A percentile compares a stretch with the other conserved stretches of the same genome.
These are phyloP conservation scores for Xenopus petersii DNA, from an alignment of 2,797 vertebrate genomes.

Conservation along the genomic window DNA sequence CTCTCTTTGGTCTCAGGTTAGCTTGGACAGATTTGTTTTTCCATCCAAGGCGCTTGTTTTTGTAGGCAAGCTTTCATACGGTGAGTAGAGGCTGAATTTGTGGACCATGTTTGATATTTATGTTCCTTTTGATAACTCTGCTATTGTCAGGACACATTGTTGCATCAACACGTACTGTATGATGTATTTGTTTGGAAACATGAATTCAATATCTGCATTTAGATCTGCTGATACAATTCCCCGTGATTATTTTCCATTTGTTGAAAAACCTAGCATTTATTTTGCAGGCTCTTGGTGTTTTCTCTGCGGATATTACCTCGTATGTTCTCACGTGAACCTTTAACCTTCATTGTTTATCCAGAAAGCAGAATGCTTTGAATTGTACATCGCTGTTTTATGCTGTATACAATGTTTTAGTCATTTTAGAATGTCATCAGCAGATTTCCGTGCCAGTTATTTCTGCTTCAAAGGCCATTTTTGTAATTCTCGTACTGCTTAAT, in stretches of 20 bases:
- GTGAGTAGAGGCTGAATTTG: no score
- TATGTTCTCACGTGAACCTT: slow-evolving; percentile 13
- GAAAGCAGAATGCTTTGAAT: background rate
- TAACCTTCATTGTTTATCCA: slow-evolving; percentile 29
- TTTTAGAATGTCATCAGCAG: slow-evolving; percentile 27
- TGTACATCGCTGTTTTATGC: background rate
- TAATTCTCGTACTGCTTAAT: slow-evolving; percentile 41
- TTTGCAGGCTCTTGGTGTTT: background rate
- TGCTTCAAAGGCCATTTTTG: slow-evolving; percentile 36
- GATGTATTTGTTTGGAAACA: background rate
- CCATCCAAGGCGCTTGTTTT: no score
- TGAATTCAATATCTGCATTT: background rate
- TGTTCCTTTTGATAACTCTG: no score
- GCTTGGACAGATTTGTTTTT: no score
- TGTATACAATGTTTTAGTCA: slow-evolving; percentile 30
- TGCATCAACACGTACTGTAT: no score
- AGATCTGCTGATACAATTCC: background rate
- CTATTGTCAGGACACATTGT: no score
- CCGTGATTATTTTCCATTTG: background rate
- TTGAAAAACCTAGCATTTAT: background rate
- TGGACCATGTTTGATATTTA: no score
- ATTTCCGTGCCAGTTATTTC: slow-evolving; percentile 24
- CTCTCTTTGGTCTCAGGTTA: no score
- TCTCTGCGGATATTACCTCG: slow-evolving; percentile 10
- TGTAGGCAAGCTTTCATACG: no score